A percentile compares a stretch with the other conserved stretches of the same genome.
These are phyloP conservation scores for Sinodicranocentrus sp. DNA, from an alignment of 2,888 invertebrate species.

Conservation along the genomic window DNA sequence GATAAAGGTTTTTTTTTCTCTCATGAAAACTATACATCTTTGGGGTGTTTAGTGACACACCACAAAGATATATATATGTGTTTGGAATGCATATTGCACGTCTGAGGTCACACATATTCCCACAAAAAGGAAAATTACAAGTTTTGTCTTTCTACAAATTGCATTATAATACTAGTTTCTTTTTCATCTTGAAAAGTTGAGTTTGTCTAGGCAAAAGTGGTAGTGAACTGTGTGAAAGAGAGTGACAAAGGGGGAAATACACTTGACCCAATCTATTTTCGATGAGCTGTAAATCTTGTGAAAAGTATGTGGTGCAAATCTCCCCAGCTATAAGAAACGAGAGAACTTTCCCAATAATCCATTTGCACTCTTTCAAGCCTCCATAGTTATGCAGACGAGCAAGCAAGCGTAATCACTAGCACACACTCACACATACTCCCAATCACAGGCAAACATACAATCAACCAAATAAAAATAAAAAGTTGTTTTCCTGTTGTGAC, in stretches of 20 bases:
- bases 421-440: not conserved
- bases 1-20: too few species aligned
- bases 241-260: slow-evolving; percentile 15
- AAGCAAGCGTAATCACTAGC: too few species aligned
- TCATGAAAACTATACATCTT: too few species aligned
- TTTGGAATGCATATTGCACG: too few species aligned
- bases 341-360: slow-evolving; percentile 55
- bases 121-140: slow-evolving; percentile 10
- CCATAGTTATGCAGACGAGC: not conserved
- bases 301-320: slow-evolving; percentile 41
- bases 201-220: too few species aligned
- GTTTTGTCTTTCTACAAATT: slow-evolving; percentile 42
- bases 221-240: not conserved
- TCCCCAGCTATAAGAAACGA: not conserved
- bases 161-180: slow-evolving; percentile 49
- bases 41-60: slow-evolving; percentile 7
- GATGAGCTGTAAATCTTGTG: slow-evolving; percentile 70
- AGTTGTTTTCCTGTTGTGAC: not conserved
- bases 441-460: not conserved
- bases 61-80: too few species aligned
- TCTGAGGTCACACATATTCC: slow-evolving; percentile 54
- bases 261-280: slow-evolving; percentile 66
- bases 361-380: slow-evolving; percentile 41
- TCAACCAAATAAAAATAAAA: slow-evolving; percentile 3
- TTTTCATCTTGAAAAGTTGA: too few species aligned